Conservation (phyloP, 2,888 invertebrate species). For the Drosophila prolongata region DNA sequence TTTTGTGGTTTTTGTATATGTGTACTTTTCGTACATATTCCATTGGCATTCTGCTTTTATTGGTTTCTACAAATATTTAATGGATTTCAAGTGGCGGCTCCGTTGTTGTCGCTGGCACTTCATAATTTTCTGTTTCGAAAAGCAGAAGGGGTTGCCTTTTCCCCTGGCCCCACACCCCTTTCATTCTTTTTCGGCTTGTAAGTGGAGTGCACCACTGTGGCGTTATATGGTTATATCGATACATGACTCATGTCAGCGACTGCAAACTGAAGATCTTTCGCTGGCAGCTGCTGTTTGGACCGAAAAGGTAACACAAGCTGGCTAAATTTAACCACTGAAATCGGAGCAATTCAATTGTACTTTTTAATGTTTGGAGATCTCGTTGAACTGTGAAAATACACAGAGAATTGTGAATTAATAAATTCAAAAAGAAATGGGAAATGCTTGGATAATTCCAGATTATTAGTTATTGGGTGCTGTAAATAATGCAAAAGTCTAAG, state of each 20-base stretch:
- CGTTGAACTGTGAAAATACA: background rate
- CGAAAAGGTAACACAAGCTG: conserved; percentile 17
- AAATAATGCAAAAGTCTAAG: no score
- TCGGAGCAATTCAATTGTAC: conserved; percentile 3
- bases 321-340: conserved; percentile 33
- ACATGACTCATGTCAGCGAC: conserved; percentile 48
- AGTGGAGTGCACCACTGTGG: conserved; percentile 37
- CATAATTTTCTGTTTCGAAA: conserved; percentile 60
- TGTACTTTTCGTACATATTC: conserved; percentile 23
- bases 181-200: conserved; percentile 3
- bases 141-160: conserved; percentile 44
- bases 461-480: no score
- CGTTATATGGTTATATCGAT: conserved; percentile 38
- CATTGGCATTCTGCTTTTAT: conserved; percentile 69
- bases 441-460: no score
- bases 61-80: conserved; percentile 80
- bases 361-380: background rate
- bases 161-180: background rate
- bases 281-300: conserved; percentile 24
- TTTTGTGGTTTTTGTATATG: conserved; percentile 59
- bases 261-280: conserved; percentile 22
- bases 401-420: no score
- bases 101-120: conserved; percentile 75
- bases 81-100: conserved; percentile 78
- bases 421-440: no score